Evolutionary conservation across 2,113 vertebrate species (phyloP), one percentile per base, ranked within the genome.

Genomic region (Thomomys bottae): DNA sequence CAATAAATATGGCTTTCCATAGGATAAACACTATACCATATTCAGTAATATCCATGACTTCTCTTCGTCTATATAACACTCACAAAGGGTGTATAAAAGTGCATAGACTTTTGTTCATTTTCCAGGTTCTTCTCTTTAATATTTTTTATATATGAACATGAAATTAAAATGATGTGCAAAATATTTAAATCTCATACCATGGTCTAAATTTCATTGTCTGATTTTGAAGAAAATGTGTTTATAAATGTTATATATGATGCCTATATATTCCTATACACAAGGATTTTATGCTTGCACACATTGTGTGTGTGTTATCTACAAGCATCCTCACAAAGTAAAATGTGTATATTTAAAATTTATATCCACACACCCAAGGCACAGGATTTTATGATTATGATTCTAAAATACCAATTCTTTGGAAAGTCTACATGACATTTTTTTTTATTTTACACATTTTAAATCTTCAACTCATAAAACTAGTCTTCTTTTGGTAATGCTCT

Each of bases 371-470:
- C n/a, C 23, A 30, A 4, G 24, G 49, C 20, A 8, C 30, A 11
- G 66, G 4, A 59, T 14, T 54, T 3, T 23, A 18, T 66, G 4
- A 73, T 5, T 63, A 2, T 23, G 17, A 66, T 14, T 72, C 76
- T 23, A 78, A n/a, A 92, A 84, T 7, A 88, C 7, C 28, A 6
- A 36, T 21, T 26, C 36, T 82, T 45, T 67, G 26, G 17, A 70
- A 91, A 91, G 30, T 1, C 6, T 73, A 4, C 5, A 20, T 34
- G 21, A 57, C 21, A 84, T 88, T 82, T 40, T 71, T 59, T 26
- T 24, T n/a, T 86, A 17, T 59, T 88, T 93, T 23, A 10, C 20
- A 82, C 15, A 61, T 91, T 83, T 84, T 49, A 73, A 80, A 78
- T 57, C 10, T 42, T 81, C 81, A 68, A 11, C 12, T 66, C 92